Conservation (phyloP, 1,140 invertebrate genomes). For the Hormaphis cornu region DNA sequence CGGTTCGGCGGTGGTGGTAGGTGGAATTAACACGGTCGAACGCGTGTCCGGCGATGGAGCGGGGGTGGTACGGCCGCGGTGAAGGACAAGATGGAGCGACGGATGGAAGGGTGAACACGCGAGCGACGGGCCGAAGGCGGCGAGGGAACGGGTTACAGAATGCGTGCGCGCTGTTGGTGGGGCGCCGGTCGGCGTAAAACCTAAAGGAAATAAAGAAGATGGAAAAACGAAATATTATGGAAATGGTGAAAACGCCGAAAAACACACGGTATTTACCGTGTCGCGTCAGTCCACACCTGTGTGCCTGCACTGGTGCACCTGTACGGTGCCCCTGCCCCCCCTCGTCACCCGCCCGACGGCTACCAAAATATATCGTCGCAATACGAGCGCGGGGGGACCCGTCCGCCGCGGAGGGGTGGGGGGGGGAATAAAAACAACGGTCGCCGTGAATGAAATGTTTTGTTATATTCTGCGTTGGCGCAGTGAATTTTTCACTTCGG, state of each 20-base stretch:
- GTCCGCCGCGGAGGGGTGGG: neutral
- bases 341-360: neutral
- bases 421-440: neutral
- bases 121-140: neutral
- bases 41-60: conserved; percentile 16
- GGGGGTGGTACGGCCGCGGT: neutral
- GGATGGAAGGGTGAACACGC: neutral
- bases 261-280: conserved; percentile 21
- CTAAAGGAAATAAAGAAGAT: neutral
- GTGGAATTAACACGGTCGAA: conserved; percentile 27
- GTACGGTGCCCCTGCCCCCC: neutral
- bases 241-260: conserved; percentile 7
- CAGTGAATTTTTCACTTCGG: conserved; percentile 6
- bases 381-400: too few species aligned
- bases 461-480: neutral
- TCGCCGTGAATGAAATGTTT: conserved; percentile 28
- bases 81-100: neutral
- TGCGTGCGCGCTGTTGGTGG: too few species aligned
- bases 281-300: conserved; percentile 12
- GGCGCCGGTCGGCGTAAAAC: neutral
- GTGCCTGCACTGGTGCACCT: conserved; percentile 25
- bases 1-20: neutral
- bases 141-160: neutral
- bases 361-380: too few species aligned
- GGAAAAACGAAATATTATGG: conserved; percentile 1